phyloP scores from a whole-genome alignment of 2,888 invertebrate genomes.

The Halocaridina rubra region DNA sequence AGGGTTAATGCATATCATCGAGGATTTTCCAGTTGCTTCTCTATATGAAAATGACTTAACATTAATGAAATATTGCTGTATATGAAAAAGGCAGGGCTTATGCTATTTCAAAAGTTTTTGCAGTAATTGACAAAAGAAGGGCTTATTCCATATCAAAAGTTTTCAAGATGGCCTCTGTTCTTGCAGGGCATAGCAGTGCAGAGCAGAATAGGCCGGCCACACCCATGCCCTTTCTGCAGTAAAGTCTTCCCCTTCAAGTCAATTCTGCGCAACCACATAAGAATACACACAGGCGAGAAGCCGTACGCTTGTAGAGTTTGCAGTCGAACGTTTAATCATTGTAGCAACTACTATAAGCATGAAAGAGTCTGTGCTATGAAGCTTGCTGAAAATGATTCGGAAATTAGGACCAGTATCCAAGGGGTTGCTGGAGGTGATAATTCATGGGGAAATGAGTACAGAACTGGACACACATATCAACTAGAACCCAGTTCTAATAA shows the following conservation, averaged over 20 bases:
- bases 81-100: too few species aligned
- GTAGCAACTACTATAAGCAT: constrained; percentile 61
- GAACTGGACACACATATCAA: too few species aligned
- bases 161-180: constrained; percentile 29
- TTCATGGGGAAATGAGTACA: too few species aligned
- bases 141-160: neutral
- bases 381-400: constrained; percentile 38
- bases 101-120: too few species aligned
- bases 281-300: constrained; percentile 62
- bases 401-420: constrained; percentile 26
- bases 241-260: constrained; percentile 63
- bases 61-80: too few species aligned
- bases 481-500: too few species aligned
- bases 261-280: constrained; percentile 60
- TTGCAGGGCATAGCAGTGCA: constrained; percentile 57
- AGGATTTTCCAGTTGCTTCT: too few species aligned
- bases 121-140: neutral
- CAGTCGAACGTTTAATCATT: constrained; percentile 58
- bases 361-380: constrained; percentile 49
- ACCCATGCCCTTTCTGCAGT: constrained; percentile 60
- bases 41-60: too few species aligned
- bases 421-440: constrained; percentile 19
- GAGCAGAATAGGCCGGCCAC: constrained; percentile 57
- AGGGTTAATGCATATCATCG: too few species aligned
- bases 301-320: constrained; percentile 60